Percentiles rank a stretch among this genome's conserved stretches.
These are phyloP conservation scores for Varecia variegata DNA, from an alignment of 2,797 vertebrate species.

Conservation along the genomic window DNA sequence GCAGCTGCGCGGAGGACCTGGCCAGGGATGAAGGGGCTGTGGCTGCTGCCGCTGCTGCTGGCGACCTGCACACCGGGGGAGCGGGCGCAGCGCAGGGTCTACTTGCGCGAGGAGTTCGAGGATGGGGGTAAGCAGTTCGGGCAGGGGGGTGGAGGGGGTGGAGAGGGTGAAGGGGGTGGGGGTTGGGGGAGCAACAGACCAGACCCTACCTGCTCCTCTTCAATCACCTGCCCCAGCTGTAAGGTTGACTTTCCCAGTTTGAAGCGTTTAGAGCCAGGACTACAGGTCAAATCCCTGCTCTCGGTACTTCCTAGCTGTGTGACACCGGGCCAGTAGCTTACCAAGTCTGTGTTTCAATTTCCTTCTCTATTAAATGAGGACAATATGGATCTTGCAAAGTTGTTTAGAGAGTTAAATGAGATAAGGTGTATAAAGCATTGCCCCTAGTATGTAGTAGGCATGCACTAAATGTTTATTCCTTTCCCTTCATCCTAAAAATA, in stretches of 20 bases:
- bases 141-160: no score
- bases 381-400: not conserved
- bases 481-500: not conserved
- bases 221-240: not conserved
- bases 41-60: slow-evolving; percentile 21
- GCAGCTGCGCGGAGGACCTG: not conserved
- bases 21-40: slow-evolving; percentile 15
- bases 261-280: not conserved
- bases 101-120: slow-evolving; percentile 91
- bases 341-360: not conserved
- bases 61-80: not conserved
- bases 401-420: slow-evolving; percentile 9
- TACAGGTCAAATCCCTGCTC: not conserved
- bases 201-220: not conserved
- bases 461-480: not conserved
- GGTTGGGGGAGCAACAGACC: not conserved
- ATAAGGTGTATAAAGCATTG: not conserved
- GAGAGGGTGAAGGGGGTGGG: no score
- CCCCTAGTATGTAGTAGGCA: not conserved
- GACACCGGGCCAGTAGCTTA: not conserved
- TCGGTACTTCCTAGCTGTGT: not conserved
- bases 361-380: not conserved
- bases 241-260: not conserved
- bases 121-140: slow-evolving; percentile 87
- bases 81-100: slow-evolving; percentile 60